These are phyloP conservation scores for Drosophila formosana DNA, from an alignment of 2,888 invertebrate species.

Conservation along the genomic window DNA sequence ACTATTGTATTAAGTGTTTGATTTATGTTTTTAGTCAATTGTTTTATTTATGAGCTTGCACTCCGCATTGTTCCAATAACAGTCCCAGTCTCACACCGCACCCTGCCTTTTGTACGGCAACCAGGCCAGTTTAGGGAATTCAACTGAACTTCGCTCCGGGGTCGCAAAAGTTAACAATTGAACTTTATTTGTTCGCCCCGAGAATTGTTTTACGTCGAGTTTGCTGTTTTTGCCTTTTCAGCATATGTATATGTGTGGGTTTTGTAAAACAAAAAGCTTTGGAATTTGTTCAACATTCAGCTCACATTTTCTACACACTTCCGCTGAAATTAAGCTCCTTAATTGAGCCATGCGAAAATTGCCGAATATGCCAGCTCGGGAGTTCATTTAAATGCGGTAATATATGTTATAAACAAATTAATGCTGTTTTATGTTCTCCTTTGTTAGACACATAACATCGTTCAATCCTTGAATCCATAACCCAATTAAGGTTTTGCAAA, in stretches of 20 bases:
- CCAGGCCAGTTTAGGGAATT: slow-evolving; percentile 51
- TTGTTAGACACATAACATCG: too few species aligned
- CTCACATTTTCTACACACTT: slow-evolving; percentile 15
- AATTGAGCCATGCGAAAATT: slow-evolving; percentile 30
- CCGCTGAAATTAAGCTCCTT: slow-evolving; percentile 19
- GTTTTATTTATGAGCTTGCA: slow-evolving; percentile 78
- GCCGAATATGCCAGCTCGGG: not conserved
- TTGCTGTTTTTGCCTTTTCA: not conserved
- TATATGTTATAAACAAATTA: too few species aligned
- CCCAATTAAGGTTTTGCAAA: too few species aligned
- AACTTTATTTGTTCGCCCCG: slow-evolving; percentile 49
- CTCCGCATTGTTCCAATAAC: slow-evolving; percentile 45
- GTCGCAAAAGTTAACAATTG: slow-evolving; percentile 55
- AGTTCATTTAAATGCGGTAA: slow-evolving; percentile 1
- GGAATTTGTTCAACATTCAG: slow-evolving; percentile 36
- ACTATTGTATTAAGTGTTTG: slow-evolving; percentile 81
- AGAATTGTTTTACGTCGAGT: slow-evolving; percentile 26
- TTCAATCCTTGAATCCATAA: too few species aligned
- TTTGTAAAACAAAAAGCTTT: slow-evolving; percentile 34
- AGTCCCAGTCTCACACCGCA: slow-evolving; percentile 1
- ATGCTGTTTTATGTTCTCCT: too few species aligned
- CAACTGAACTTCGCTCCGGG: slow-evolving; percentile 51
- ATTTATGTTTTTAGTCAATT: slow-evolving; percentile 79
- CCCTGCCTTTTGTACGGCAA: slow-evolving; percentile 36
- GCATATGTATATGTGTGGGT: not conserved